Base-by-base conservation (phyloP, 1,140 invertebrate species). In the Helicoverpa armigera region DNA sequence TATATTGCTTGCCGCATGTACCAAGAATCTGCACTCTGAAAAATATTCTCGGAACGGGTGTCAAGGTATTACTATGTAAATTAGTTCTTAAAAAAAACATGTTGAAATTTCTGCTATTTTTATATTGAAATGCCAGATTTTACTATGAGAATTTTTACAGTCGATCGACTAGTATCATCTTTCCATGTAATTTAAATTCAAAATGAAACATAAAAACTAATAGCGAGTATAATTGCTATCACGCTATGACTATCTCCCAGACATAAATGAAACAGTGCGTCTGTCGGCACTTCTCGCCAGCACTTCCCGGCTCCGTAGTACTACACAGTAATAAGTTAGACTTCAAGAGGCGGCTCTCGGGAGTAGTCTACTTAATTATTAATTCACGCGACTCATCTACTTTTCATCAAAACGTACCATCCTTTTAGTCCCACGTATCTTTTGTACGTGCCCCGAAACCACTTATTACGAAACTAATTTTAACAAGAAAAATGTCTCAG, bases 401-500 rank as follows among this genome's bases (percentile, higher is more conserved):
- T 75, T 75, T 75, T 75, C 73, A 75, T 63, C 73, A 61, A 58
- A 61, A 63, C 73, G 54, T 61, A 48, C 58, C 73, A 61, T 61
- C 43, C 43, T 61, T 50, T 29, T 18, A 61, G 58, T 50, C 43
- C 12, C 35, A n/a, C 56, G 73, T 63, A 61, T 14, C 69, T 61
- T 29, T 16, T 5, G 50, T 29, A 53, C 43, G 43, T 51, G 43
- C 67, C 50, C 50, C 18, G 67, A 69, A 50, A 54, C 67, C 50
- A 23, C 67, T 70, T 70, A 51, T 70, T 70, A 53, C 31, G 43
- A 50, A 58, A 51, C 18, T 75, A 75, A 63, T 50, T 61, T 29
- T 13, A 63, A 63, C 58, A 75, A 75, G 73, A 61, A 61, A 75
- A 61, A 31, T 18, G 73, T 13, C 12, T 18, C 1, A 53, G 11